Conservation (phyloP, 2,113 vertebrate species). For the Megaptera novaeangliae region DNA sequence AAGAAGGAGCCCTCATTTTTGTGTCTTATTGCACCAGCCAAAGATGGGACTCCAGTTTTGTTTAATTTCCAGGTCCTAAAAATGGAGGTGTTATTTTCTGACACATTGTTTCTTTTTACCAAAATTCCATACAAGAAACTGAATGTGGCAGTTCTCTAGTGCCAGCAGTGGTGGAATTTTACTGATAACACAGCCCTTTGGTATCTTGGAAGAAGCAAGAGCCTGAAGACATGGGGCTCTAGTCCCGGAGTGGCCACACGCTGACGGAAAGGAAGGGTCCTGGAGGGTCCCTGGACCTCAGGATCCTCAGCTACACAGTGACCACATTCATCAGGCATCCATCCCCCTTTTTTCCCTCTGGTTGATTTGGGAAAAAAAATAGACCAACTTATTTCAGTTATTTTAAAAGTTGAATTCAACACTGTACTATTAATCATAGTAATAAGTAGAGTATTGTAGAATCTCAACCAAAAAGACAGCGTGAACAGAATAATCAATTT, state of each 20-base stretch:
- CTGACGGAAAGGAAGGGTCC: not conserved
- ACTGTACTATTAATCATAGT: not conserved
- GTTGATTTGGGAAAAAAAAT: not conserved
- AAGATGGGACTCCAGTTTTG: not conserved
- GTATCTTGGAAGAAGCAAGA: not conserved
- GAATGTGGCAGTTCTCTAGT: not conserved
- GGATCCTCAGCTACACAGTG: not conserved
- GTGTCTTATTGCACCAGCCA: not conserved
- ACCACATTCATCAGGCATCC: not conserved
- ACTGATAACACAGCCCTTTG: not conserved
- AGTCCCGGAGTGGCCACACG: accelerated
- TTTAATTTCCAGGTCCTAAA: not conserved
- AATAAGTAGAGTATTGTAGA: not conserved
- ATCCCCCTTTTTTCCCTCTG: not conserved
- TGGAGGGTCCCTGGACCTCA: not conserved
- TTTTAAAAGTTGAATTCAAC: not conserved
- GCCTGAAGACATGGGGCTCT: not conserved
- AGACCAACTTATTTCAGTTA: not conserved
- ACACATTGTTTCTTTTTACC: not conserved
- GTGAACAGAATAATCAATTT: not conserved
- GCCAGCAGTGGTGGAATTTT: not conserved
- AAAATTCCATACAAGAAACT: not conserved
- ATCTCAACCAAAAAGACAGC: not conserved
- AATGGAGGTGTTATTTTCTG: not conserved
- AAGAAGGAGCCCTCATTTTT: not conserved